Percentiles rank a stretch among this genome's conserved stretches.
Conservation (phyloP, 2,113 vertebrate species). For the Morone chrysops region DNA sequence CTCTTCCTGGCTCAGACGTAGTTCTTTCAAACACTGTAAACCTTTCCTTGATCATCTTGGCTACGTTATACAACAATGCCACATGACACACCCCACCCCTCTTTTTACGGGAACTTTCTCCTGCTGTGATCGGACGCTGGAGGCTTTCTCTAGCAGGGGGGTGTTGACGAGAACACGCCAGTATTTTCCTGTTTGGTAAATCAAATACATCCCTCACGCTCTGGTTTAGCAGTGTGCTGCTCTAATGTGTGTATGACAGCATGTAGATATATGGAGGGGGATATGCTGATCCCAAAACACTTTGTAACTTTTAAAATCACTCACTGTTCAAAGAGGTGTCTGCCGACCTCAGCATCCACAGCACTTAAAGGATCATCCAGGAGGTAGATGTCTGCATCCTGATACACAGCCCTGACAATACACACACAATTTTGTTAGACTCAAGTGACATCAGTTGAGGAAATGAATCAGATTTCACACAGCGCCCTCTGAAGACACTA, state of each 20-base stretch:
- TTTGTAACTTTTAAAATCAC: constrained; percentile 57
- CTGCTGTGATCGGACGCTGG: not conserved
- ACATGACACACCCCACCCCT: too few relatives aligned
- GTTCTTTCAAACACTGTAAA: constrained; percentile 10
- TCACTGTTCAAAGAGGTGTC: constrained; percentile 95
- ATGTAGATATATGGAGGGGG: not conserved
- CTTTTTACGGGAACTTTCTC: not conserved
- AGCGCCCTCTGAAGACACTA: too few relatives aligned
- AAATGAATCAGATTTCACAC: too few relatives aligned
- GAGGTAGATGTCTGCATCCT: constrained; percentile 95
- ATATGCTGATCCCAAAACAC: not conserved
- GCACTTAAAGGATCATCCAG: constrained; percentile 96
- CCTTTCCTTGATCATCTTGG: not conserved
- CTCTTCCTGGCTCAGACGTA: constrained; percentile 52
- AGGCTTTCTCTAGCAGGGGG: not conserved
- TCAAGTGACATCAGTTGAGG: too few relatives aligned
- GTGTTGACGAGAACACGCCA: not conserved
- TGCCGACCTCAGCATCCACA: constrained; percentile 94
- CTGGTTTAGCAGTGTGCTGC: not conserved
- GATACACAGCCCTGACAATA: constrained; percentile 90
- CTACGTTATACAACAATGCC: not conserved
- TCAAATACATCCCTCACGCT: not conserved
- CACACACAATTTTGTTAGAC: not conserved
- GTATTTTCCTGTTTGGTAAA: constrained; percentile 5
- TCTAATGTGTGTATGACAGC: too few relatives aligned